Conservation (phyloP, 37 sponge, comb jelly and placozoan species). For the Haliclona indistincta region DNA sequence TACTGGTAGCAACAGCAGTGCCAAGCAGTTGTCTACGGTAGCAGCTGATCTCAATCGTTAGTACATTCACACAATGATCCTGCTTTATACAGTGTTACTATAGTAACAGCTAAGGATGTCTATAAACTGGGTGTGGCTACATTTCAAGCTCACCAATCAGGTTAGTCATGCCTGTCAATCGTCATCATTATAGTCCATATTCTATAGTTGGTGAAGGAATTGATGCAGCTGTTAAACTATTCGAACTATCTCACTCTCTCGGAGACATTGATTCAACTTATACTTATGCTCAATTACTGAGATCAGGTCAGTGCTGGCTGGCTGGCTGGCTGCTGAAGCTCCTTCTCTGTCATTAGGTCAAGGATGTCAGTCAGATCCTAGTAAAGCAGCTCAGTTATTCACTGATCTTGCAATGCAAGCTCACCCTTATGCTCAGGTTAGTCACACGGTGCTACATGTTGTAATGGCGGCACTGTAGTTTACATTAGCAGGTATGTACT, state of each 20-base stretch:
- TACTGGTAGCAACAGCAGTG: too few species aligned
- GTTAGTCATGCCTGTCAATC: neutral
- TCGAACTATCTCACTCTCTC: constrained; percentile 43
- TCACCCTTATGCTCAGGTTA: constrained; percentile 93
- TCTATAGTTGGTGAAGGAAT: constrained; percentile 18
- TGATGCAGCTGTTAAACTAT: constrained; percentile 56
- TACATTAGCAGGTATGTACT: constrained; percentile 78
- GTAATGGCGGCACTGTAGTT: constrained; percentile 42
- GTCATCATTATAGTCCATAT: neutral
- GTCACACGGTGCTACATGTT: neutral
- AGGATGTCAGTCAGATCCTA: constrained; percentile 38
- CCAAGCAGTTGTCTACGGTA: too few species aligned
- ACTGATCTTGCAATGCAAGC: constrained; percentile 80
- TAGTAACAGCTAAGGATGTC: constrained; percentile 48
- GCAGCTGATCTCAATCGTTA: too few species aligned
- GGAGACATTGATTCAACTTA: constrained; percentile 73
- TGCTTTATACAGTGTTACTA: neutral
- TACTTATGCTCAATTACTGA: constrained; percentile 79
- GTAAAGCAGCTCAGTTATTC: constrained; percentile 55
- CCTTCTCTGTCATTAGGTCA: constrained; percentile 40
- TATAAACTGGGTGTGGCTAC: constrained; percentile 47
- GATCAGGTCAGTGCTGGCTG: constrained; percentile 41
- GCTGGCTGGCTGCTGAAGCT: too few species aligned
- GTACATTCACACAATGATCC: neutral
- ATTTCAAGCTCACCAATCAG: constrained; percentile 25